phyloP scores from a whole-genome alignment of 2,888 invertebrate genomes.

The Stenotaenia linearis region DNA sequence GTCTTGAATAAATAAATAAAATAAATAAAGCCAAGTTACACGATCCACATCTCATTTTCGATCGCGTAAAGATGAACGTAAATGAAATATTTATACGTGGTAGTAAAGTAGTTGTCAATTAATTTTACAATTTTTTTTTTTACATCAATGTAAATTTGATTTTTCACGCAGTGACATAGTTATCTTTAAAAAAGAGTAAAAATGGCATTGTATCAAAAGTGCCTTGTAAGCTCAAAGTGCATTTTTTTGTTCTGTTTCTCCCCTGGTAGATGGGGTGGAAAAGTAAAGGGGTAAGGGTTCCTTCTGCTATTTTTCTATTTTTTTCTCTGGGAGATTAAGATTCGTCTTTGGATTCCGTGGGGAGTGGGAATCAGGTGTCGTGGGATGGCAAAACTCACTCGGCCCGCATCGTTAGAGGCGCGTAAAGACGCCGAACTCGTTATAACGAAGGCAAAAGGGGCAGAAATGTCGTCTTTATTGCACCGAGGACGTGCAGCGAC shows the following conservation, averaged over 20 bases:
- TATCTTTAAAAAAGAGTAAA: too few relatives aligned
- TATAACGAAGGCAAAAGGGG: neutral
- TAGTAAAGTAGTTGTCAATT: too few relatives aligned
- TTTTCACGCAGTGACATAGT: too few relatives aligned
- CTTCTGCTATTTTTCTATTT: too few relatives aligned
- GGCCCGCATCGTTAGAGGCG: neutral
- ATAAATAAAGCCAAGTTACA: too few relatives aligned
- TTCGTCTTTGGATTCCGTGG: neutral
- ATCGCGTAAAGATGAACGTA: too few relatives aligned
- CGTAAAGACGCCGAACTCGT: neutral
- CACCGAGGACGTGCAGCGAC: neutral
- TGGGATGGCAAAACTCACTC: neutral
- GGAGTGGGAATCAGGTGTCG: neutral
- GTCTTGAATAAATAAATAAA: too few relatives aligned
- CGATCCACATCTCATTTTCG: too few relatives aligned
- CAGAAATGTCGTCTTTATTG: neutral
- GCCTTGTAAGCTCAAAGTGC: neutral
- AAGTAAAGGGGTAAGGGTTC: neutral
- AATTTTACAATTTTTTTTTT: too few relatives aligned
- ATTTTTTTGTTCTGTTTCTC: neutral
- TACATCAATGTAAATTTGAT: too few relatives aligned
- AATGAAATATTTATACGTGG: too few relatives aligned
- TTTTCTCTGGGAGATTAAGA: neutral
- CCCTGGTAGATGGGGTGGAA: neutral
- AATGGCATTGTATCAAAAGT: neutral